These are phyloP conservation scores for Sphenopsis melanotis DNA, from an alignment of 2,797 vertebrate genomes.

Conservation along the genomic window DNA sequence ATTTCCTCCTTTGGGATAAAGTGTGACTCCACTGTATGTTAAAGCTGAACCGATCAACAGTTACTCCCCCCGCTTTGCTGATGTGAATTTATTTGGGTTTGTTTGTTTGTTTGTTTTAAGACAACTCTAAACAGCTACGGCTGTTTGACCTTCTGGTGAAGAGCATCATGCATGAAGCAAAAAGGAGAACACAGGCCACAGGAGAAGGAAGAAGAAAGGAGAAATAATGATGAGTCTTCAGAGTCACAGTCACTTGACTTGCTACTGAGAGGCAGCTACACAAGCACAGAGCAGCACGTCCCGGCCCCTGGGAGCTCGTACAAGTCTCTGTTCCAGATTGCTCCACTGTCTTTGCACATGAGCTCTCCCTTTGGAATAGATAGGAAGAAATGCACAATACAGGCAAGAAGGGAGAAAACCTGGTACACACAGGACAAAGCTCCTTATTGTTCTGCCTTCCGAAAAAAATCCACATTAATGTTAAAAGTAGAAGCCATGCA, in stretches of 20 bases:
- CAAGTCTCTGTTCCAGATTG: neutral
- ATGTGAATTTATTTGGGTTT: neutral
- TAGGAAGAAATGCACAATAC: slow-evolving; percentile 53
- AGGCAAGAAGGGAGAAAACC: slow-evolving; percentile 36
- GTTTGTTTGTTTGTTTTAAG: neutral
- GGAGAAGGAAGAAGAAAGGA: slow-evolving; percentile 47
- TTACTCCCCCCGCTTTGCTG: neutral
- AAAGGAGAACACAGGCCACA: slow-evolving; percentile 13
- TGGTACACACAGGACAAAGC: slow-evolving; percentile 17
- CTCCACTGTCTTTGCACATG: neutral
- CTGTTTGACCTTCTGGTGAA: neutral
- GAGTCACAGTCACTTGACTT: slow-evolving; percentile 35
- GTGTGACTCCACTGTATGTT: neutral
- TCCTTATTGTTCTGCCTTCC: slow-evolving; percentile 15
- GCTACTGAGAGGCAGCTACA: neutral
- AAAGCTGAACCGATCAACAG: neutral
- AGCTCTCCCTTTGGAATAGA: slow-evolving; percentile 53
- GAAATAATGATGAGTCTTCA: slow-evolving; percentile 49
- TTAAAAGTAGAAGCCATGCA: slow-evolving; percentile 28
- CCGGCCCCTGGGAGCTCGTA: neutral
- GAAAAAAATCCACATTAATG: neutral
- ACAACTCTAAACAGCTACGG: neutral
- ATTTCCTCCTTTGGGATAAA: slow-evolving; percentile 70
- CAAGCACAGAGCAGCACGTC: neutral
- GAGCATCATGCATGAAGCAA: neutral